Conservation (phyloP, 2,797 vertebrate genomes). For the Cryptoblepharus egeriae region DNA sequence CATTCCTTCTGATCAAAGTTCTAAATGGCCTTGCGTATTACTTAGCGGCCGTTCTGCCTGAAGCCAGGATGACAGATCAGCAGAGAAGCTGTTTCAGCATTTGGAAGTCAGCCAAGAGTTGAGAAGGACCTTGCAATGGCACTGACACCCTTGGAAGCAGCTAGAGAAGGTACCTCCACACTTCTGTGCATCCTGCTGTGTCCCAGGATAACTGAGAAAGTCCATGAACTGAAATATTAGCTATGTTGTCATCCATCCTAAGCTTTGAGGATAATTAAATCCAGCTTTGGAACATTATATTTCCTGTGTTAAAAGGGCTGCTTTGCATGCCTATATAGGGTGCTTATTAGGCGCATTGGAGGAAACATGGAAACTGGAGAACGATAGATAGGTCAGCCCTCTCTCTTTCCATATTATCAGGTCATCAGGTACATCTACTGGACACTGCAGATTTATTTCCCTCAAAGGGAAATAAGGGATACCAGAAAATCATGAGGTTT, state of each 20-base stretch:
- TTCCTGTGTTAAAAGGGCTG: slow-evolving; percentile 2
- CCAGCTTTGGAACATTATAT: slow-evolving; percentile 34
- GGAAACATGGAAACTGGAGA: slow-evolving; percentile 38
- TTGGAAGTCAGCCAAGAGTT: slow-evolving; percentile 5
- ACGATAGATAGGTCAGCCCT: neutral
- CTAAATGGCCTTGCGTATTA: neutral
- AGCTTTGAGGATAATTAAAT: slow-evolving; percentile 28
- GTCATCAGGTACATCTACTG: slow-evolving; percentile 58
- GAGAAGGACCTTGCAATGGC: neutral
- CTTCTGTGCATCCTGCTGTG: neutral
- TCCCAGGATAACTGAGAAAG: neutral
- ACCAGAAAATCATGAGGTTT: slow-evolving; percentile 43
- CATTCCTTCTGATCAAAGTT: neutral
- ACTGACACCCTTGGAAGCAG: neutral
- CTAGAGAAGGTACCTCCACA: slow-evolving; percentile 11
- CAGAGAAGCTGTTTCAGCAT: neutral
- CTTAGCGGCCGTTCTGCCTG: neutral
- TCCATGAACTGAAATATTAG: neutral
- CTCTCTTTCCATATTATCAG: slow-evolving; percentile 49
- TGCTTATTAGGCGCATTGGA: slow-evolving; percentile 19
- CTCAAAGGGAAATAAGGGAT: slow-evolving; percentile 50
- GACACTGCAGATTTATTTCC: slow-evolving; percentile 53
- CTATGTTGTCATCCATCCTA: neutral
- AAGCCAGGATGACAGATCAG: neutral
- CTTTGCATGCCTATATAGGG: neutral